Base-by-base conservation (phyloP, 2,888 invertebrate species). In the Acanthosoma haemorrhoidale region DNA sequence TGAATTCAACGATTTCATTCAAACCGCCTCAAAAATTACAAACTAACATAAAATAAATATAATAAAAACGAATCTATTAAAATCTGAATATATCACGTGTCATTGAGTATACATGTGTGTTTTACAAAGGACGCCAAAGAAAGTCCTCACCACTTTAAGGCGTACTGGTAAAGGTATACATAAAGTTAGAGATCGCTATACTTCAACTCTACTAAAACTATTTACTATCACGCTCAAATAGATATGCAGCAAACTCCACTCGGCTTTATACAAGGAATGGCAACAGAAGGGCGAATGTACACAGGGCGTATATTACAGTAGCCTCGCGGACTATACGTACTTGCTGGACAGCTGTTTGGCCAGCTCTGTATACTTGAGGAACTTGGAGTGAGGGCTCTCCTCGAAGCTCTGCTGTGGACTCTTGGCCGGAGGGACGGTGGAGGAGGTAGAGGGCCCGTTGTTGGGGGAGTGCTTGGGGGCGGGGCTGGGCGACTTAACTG, bases 271-370 rank as follows among this genome's bases (percentile, higher is more conserved):
- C 72, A 73, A 75, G 75, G 75, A 75, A 75, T 75, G 75, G 74
- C 74, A 74, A 70, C 68, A 68, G 67, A 71, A 72, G 61, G 69
- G 72, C 67, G n/a, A 75, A 72, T 74, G 69, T 73, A 74, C 74
- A 75, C 41, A 71, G 70, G 63, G 39, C 15, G 59, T 69, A 71
- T 70, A 70, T 21, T 60, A 72, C 70, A 71, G 25, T 25, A 68
- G 21, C 41, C 66, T 58, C 60, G 43, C 43, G 71, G 72, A 73
- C 75, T 90, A 93, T 86, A 92, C 91, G 84, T 94, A 95, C 84
- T 96, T 96, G 84, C 94, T 95, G 80, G 96, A 96, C 81, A 97
- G 85, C 84, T 97, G 96, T 83, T 96, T 96, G 79, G 97, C 97
- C 83, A 97, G 88, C 84, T 97, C 96, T 80, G 96, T 96, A 84